These are phyloP conservation scores for Mimumesa dahlbomi DNA, from an alignment of 2,888 invertebrate species.

Conservation along the genomic window DNA sequence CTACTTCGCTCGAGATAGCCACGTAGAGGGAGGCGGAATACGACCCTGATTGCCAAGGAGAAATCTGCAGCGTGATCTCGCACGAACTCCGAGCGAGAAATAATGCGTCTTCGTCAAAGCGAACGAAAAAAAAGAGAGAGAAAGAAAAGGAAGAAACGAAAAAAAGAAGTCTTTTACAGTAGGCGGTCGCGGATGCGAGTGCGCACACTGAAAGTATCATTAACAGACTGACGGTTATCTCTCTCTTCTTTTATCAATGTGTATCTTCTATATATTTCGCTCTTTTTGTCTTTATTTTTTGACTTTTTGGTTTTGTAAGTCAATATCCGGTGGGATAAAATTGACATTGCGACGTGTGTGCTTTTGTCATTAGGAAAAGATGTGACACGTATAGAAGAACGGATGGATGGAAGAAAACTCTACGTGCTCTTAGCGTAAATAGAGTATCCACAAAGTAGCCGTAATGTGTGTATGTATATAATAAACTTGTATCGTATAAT, in stretches of 20 bases:
- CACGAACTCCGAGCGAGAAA: slow-evolving; percentile 34
- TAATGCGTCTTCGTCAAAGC: slow-evolving; percentile 46
- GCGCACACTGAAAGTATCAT: too few relatives aligned
- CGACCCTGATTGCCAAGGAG: slow-evolving; percentile 69
- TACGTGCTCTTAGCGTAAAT: too few relatives aligned
- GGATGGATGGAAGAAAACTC: too few relatives aligned
- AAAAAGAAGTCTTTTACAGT: too few relatives aligned
- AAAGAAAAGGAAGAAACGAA: too few relatives aligned
- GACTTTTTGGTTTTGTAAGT: not conserved
- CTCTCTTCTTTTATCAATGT: too few relatives aligned
- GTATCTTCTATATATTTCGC: too few relatives aligned
- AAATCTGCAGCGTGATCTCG: slow-evolving; percentile 64
- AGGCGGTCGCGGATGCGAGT: too few relatives aligned
- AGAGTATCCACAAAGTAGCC: too few relatives aligned
- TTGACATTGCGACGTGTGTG: not conserved
- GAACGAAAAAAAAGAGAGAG: not conserved
- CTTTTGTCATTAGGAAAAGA: not conserved
- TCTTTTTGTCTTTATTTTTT: not conserved
- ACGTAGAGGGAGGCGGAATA: slow-evolving; percentile 62
- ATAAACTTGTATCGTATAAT: slow-evolving; percentile 23
- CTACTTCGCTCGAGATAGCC: slow-evolving; percentile 59
- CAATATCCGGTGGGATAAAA: not conserved
- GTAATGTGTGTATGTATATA: slow-evolving; percentile 3
- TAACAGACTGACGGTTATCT: too few relatives aligned
- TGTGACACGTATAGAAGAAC: too few relatives aligned